Percentiles rank a stretch among this genome's conserved stretches.
These are phyloP conservation scores for Nannospalax galili DNA, from an alignment of 2,113 vertebrate genomes.

Conservation along the genomic window DNA sequence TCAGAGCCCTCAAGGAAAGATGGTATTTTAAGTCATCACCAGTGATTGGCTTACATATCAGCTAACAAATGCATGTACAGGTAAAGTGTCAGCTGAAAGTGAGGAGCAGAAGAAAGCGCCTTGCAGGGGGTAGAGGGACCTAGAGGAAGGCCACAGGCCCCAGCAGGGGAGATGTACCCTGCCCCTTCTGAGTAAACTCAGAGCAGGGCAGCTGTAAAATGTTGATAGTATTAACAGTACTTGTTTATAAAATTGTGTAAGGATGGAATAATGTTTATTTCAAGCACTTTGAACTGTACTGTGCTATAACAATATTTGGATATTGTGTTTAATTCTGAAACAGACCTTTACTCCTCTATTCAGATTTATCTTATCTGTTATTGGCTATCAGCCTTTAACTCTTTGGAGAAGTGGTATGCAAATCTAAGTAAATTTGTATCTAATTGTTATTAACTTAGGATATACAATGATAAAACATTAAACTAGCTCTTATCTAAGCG, in stretches of 20 bases:
- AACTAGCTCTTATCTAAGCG: not conserved
- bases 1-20: not conserved
- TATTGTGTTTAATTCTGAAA: not conserved
- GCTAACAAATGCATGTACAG: not conserved
- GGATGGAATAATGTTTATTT: not conserved
- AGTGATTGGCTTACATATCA: not conserved
- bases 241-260: not conserved
- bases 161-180: not conserved
- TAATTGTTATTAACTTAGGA: not conserved
- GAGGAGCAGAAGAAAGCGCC: not conserved
- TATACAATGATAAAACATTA: not conserved
- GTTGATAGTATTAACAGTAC: not conserved
- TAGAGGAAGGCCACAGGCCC: not conserved
- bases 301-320: not conserved
- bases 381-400: not conserved
- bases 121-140: not conserved
- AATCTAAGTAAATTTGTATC: not conserved
- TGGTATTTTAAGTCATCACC: not conserved
- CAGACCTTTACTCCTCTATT: not conserved
- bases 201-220: not conserved
- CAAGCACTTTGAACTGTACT: not conserved
- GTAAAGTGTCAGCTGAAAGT: not conserved
- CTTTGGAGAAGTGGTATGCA: not conserved
- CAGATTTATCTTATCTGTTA: not conserved
- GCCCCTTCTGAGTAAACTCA: not conserved